phyloP scores from a whole-genome alignment of 1,140 invertebrate genomes.

The Nebria ingens region DNA sequence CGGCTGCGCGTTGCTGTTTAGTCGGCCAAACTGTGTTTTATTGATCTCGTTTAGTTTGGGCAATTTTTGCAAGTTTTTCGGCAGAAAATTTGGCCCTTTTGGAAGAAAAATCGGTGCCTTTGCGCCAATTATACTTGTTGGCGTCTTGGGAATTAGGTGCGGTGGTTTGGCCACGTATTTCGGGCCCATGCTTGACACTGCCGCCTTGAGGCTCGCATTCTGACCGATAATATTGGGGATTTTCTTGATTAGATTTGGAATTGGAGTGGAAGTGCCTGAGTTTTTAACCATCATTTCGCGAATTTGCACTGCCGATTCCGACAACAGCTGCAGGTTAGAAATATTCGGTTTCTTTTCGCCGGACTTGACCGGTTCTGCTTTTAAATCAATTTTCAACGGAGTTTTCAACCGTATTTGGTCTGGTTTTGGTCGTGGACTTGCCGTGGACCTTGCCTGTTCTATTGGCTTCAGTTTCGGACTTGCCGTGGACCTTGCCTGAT shows the following conservation, averaged over 20 bases:
- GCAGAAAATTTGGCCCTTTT: neutral
- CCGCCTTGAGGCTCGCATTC: neutral
- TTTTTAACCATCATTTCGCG: neutral
- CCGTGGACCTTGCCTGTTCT: no score
- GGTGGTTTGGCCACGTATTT: neutral
- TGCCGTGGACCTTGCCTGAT: no score
- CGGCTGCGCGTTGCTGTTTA: conserved; percentile 23
- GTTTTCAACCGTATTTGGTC: neutral
- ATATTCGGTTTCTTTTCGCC: neutral
- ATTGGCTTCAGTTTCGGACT: no score
- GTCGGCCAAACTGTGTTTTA: conserved; percentile 24
- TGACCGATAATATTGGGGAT: neutral
- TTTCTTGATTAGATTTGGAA: neutral
- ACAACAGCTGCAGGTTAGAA: neutral
- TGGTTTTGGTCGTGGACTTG: no score
- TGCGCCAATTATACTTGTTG: neutral
- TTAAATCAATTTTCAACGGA: neutral
- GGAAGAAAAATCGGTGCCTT: neutral
- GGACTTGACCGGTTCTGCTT: neutral
- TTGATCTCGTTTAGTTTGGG: conserved; percentile 30
- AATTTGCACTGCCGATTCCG: neutral
- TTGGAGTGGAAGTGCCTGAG: neutral
- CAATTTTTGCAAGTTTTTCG: conserved; percentile 20
- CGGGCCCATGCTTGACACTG: neutral
- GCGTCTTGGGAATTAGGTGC: neutral